Conservation (phyloP, 92 coral and sea anemone genomes). For the Heteractis magnifica region DNA sequence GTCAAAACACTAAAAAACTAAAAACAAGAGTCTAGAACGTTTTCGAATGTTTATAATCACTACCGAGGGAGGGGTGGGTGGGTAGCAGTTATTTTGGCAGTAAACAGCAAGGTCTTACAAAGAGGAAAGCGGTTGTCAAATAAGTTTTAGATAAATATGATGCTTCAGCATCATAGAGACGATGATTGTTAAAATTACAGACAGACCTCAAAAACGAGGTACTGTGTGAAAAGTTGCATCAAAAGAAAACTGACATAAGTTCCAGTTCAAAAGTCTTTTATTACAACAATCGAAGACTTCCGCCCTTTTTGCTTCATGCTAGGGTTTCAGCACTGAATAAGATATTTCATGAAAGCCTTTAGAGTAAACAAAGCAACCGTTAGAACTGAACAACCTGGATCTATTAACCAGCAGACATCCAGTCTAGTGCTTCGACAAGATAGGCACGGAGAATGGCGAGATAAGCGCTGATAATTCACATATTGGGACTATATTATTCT, state of each 20-base stretch:
- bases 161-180: no score
- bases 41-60: no score
- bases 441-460: background rate
- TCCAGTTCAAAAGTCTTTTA: background rate
- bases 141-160: no score
- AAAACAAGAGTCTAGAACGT: background rate
- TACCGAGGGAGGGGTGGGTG: no score
- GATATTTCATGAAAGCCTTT: constrained; percentile 3
- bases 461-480: constrained; percentile 27
- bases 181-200: no score
- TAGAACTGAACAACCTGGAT: constrained; percentile 29
- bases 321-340: background rate
- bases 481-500: constrained; percentile 11
- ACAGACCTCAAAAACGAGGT: no score
- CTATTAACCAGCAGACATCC: constrained; percentile 27
- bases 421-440: constrained; percentile 23
- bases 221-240: no score
- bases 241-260: no score
- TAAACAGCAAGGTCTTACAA: no score
- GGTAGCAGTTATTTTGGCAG: no score
- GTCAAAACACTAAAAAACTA: background rate
- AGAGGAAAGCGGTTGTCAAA: no score
- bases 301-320: background rate
- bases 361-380: constrained; percentile 4
- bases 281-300: background rate